A percentile compares a stretch with the other conserved stretches of the same genome.
Conservation (phyloP, 2,888 invertebrate species). For the Nezara viridula region DNA sequence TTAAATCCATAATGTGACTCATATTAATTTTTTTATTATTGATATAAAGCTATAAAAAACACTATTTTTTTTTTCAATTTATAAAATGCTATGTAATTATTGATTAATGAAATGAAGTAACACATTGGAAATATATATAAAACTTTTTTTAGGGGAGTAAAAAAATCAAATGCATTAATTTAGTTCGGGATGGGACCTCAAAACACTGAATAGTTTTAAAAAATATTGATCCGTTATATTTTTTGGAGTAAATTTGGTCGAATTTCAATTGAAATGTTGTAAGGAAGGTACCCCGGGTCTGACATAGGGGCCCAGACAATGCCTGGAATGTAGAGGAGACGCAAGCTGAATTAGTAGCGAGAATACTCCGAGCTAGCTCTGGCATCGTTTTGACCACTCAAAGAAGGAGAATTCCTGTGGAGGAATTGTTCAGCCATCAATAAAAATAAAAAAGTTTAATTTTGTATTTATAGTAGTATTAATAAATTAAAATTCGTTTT, state of each 20-base stretch:
- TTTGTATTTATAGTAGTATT: too few relatives aligned
- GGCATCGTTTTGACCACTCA: slow-evolving; percentile 1
- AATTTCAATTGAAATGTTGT: not conserved
- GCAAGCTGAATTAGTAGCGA: not conserved
- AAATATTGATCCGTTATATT: not conserved
- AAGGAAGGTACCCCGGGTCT: not conserved
- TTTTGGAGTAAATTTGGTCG: not conserved
- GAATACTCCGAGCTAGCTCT: not conserved
- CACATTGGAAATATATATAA: too few relatives aligned
- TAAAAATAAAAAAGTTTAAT: not conserved
- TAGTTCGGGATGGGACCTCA: not conserved
- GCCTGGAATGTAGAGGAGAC: not conserved
- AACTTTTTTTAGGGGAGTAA: too few relatives aligned
- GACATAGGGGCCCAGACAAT: not conserved
- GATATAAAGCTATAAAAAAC: too few relatives aligned
- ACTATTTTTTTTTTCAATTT: too few relatives aligned
- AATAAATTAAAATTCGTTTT: too few relatives aligned
- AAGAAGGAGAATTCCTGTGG: not conserved
- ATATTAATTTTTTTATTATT: too few relatives aligned
- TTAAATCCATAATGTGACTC: too few relatives aligned
- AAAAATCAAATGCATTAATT: too few relatives aligned
- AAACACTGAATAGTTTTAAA: too few relatives aligned
- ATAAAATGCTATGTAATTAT: too few relatives aligned
- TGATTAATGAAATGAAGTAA: too few relatives aligned
- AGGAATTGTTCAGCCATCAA: not conserved